Base-by-base conservation (phyloP, 1,140 invertebrate species). In the Paramacrobiotus metropolitanus region DNA sequence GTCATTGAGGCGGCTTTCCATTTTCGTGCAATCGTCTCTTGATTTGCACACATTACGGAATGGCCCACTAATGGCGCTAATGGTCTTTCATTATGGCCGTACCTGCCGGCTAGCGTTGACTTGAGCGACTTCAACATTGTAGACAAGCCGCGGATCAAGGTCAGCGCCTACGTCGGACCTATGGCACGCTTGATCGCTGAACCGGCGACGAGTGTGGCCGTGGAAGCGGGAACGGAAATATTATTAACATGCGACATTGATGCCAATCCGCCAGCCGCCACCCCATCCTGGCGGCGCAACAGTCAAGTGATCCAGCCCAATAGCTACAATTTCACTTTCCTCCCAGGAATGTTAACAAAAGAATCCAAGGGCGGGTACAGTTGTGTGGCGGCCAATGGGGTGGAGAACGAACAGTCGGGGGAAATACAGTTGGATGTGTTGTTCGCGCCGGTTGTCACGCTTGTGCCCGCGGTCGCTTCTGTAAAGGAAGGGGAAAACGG, bases 341-440 rank as follows among this genome's bases (percentile, higher is more conserved):
- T 28, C 1, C 60, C 66, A 21, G 31, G 60, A 9, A 59, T 59
- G 1, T 62, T 68, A 29, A 55, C 44, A n/a, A 62, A 66, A 2
- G 34, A 44, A 28, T 61, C 66, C 4, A 63, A 65, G 20, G 69
- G 69, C 15, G 66, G 67, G 45, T 70, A 70, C 60, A 63, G 65
- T 1, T 70, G 69, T 63, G 64, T 65, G 30, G 66, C 67, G 1
- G 59, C 31, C 48, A 69, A 67, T 61, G 44, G 60, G 21, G 61
- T 69, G 31, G 40, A 60, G n/a, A 68, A 67, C 1, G 66, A 66
- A 1, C 30, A 65, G 40, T 18, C 21, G 18, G 61, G 29, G 20
- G 28, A 59, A 31, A 62, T 45, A n/a, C 61, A 63, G 34, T 29
- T 60, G 18, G 61, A 55, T 28, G 48, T 55, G 15, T 55, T 55